Conservation (phyloP, 2,888 invertebrate species). For the Colostygia pectinataria region DNA sequence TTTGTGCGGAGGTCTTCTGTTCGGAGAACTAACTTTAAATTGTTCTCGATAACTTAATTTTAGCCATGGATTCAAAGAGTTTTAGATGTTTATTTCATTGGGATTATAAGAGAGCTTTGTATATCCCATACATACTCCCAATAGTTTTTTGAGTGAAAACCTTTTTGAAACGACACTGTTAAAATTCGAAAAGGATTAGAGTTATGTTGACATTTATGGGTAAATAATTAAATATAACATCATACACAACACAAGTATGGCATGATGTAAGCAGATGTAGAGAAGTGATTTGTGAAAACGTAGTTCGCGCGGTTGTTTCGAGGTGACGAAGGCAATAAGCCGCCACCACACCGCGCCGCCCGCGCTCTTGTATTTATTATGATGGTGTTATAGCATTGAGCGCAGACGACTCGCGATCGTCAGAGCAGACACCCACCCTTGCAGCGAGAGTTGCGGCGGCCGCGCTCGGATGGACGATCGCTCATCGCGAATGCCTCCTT, state of each 20-base stretch:
- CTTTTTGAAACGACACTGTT: too few relatives aligned
- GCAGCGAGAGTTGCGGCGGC: slow-evolving; percentile 81
- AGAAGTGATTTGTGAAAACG: slow-evolving; percentile 24
- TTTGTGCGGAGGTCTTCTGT: too few relatives aligned
- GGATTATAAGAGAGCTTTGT: too few relatives aligned
- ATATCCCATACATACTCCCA: too few relatives aligned
- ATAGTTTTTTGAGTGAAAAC: too few relatives aligned
- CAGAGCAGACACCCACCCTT: slow-evolving; percentile 73
- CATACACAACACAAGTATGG: neutral
- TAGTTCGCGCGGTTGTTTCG: slow-evolving; percentile 28
- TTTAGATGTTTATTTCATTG: too few relatives aligned
- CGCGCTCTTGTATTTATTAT: slow-evolving; percentile 38
- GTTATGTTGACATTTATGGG: too few relatives aligned
- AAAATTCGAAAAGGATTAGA: too few relatives aligned
- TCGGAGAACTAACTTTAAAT: too few relatives aligned
- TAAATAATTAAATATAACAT: neutral
- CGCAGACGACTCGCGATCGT: slow-evolving; percentile 56
- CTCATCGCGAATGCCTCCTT: slow-evolving; percentile 82
- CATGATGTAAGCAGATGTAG: slow-evolving; percentile 14
- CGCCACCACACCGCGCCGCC: slow-evolving; percentile 14
- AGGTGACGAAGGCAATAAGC: slow-evolving; percentile 31
- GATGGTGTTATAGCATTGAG: slow-evolving; percentile 40
- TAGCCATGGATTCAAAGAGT: too few relatives aligned
- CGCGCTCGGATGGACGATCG: slow-evolving; percentile 81
- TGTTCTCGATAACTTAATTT: too few relatives aligned